Conservation (phyloP, 2,113 vertebrate genomes). For the Anseranas semipalmata region DNA sequence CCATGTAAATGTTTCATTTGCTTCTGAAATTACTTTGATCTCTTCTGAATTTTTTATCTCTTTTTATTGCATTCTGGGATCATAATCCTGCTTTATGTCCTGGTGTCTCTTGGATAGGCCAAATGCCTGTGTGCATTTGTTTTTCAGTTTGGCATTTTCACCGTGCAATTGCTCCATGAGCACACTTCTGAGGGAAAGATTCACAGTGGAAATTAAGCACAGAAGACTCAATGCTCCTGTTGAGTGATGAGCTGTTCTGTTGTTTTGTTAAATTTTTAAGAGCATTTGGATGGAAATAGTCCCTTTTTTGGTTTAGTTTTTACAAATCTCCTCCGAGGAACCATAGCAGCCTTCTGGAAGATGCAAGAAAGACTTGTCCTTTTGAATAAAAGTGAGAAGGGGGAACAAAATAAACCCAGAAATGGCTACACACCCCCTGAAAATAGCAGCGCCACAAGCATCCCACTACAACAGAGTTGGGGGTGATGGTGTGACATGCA, state of each 20-base stretch:
- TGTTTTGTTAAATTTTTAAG: slow-evolving; percentile 60
- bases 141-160: slow-evolving; percentile 39
- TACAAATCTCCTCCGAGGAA: slow-evolving; percentile 28
- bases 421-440: background rate
- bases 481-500: background rate
- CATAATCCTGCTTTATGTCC: slow-evolving; percentile 65
- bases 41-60: slow-evolving; percentile 55
- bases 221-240: slow-evolving; percentile 21
- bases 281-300: slow-evolving; percentile 25
- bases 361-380: slow-evolving; percentile 7
- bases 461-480: background rate
- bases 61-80: slow-evolving; percentile 27
- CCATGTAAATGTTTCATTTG: slow-evolving; percentile 57
- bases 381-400: slow-evolving; percentile 8
- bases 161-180: background rate
- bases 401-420: background rate
- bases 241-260: slow-evolving; percentile 10
- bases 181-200: slow-evolving; percentile 40
- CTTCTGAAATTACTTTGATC: slow-evolving; percentile 58
- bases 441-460: slow-evolving; percentile 1
- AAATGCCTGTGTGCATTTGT: slow-evolving; percentile 34
- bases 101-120: slow-evolving; percentile 30
- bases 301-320: background rate
- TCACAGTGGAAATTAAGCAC: slow-evolving; percentile 57
- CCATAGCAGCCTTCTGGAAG: slow-evolving; percentile 6